Conservation (phyloP, 2,797 vertebrate genomes). For the Chrosomus eos region DNA sequence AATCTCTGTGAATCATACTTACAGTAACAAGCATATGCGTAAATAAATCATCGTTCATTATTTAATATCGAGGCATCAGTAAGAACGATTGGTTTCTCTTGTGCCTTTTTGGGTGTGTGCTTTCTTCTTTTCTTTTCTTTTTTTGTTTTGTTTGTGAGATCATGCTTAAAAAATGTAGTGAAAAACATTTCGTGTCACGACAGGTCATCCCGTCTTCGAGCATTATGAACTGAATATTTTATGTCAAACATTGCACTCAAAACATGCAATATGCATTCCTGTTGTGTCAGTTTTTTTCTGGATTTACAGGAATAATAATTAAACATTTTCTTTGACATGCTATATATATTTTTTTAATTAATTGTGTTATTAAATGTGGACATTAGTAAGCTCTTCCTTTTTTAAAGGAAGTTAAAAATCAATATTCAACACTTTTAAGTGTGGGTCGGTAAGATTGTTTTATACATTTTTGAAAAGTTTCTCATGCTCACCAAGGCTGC, state of each 20-base stretch:
- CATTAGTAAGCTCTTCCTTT: neutral
- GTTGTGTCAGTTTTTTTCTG: conserved; percentile 26
- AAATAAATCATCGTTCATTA: conserved; percentile 31
- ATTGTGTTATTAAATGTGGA: neutral
- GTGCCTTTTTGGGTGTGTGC: conserved; percentile 91
- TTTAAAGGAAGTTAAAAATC: neutral
- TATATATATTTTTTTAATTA: neutral
- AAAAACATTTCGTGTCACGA: conserved; percentile 95
- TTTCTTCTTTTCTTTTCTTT: conserved; percentile 63
- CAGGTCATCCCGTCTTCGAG: conserved; percentile 92
- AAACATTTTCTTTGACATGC: conserved; percentile 64
- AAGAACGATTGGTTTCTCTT: conserved; percentile 62
- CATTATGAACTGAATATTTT: conserved; percentile 83
- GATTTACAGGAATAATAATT: conserved; percentile 55
- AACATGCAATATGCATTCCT: conserved; percentile 65
- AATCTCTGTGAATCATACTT: conserved; percentile 39
- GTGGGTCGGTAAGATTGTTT: neutral
- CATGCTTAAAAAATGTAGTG: conserved; percentile 95
- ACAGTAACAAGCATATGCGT: conserved; percentile 6
- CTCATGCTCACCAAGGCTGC: neutral
- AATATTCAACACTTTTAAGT: neutral
- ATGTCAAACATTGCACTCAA: conserved; percentile 66
- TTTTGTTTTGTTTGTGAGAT: conserved; percentile 80
- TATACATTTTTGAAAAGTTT: neutral
- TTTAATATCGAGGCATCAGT: conserved; percentile 32